Base-by-base conservation (phyloP, 2,113 vertebrate genomes). In the Nothocercus nigrocapillus region DNA sequence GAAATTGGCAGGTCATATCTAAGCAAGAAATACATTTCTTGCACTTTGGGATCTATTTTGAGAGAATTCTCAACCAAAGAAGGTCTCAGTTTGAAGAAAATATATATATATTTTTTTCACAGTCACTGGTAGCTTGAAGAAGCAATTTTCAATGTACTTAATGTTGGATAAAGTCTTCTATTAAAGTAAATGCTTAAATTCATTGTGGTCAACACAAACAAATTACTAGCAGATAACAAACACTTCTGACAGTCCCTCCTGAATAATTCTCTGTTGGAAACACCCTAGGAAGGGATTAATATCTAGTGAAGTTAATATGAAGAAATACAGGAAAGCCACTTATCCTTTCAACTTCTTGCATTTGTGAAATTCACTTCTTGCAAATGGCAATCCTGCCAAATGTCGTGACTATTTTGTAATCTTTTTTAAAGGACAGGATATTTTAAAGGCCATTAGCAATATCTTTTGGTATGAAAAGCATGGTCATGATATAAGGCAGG, bases 31-130 rank as follows among this genome's bases (percentile, higher is more conserved):
- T 69, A 94, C 80, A 81, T 95, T 86, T 75, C 47, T 97, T 90
- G 92, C 80, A 81, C 90, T 93, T 69, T 81, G 82, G 85, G 85
- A 95, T 94, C 88, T 96, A 93, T 96, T 96, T 96, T 90, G 93
- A 95, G 94, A 86, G 73, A 79, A 88, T 90, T 75, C 61, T 95
- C 85, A 95, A 93, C 76, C 79, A 85, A 83, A 88, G 79, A 87
- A 91, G 42, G 34, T 42, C 85, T 95, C 78, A 78, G 82, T 36
- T 87, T 42, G 64, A 95, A 69, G 68, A 88, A 90, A 94, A 90
- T 16, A 78, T 16, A 78, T 16, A 78, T 89, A 94, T 81, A 82
- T 49, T 49, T 47, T 47, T 47, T 47, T 47, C 72, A 54, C 72
- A 64, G 82, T 88, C 85, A 56, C 86, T 84, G 64, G 61, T 56